Base-by-base conservation (phyloP, 1,140 invertebrate species). In the Listronotus bonariensis region DNA sequence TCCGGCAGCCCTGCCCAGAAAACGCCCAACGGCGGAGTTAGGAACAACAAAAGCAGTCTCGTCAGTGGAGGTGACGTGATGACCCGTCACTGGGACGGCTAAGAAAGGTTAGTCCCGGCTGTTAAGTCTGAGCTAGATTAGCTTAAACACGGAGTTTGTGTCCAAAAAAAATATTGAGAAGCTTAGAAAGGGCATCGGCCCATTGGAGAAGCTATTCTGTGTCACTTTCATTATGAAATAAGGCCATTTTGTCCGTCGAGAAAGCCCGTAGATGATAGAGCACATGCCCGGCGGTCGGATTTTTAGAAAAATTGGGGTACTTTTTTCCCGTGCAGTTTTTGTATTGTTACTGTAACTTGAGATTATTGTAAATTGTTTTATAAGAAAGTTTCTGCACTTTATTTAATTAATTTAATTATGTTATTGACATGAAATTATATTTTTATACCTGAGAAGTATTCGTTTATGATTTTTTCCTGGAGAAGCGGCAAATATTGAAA, bases 61-160 rank as follows among this genome's bases (percentile, higher is more conserved):
- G 75, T 74, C 45, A 78, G n/a, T 78, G 77, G 77, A 78, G 69
- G 77, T 78, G 64, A 78, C 77, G 71, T 78, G 77, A 78, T 78
- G 76, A 66, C 70, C 69, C 65, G 68, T 67, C 41, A 43, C 17
- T 17, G 34, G 48, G 45, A 58, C 15, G 58, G 54, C 63, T 41
- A 61, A 43, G 63, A 55, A 55, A 54, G 66, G 41, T 51, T 66
- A 52, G 36, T 55, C 36, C 46, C 48, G 36, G 32, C 31, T 42
- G 38, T 42, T 38, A 52, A 43, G 53, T 56, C 45, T 61, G 34
- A 31, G 31, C 18, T 57, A 15, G 12, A 26, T 8, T 57, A 15
- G 40, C 32, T 41, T 40, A 10, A 31, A 40, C 8, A 43, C 9
- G 12, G 46, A 31, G 51, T 18, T 10, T 6, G 18, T 32, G 18